Evolutionary conservation across 2,888 invertebrate species (phyloP), one percentile per base, ranked within the genome.

Genomic region (Leptopilina syphax): DNA sequence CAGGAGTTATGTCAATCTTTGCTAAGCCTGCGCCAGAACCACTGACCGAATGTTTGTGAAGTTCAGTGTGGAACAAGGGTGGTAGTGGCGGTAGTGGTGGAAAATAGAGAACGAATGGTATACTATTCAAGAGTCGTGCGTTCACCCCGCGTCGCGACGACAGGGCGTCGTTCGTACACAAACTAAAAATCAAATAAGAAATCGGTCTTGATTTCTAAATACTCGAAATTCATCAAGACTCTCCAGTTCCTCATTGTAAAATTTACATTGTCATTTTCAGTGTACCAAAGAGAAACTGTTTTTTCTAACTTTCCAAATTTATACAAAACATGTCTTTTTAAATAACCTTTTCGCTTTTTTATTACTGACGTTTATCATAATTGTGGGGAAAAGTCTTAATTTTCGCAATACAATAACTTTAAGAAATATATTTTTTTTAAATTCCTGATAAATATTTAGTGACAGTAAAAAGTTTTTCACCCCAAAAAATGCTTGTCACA

Each of bases 71-170:
- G 66, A 82, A 80, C 77, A 77, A 80, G 77, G 65, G 79, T 68
- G 60, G 84, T 85, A 83, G 81, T 85, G 79, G 83, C 76, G 77
- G 82, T 78, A 79, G 82, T 82, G 83, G 83, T 80, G 84, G 82
- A 84, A 80, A 85, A 83, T 82, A 85, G 85, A 84, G 87, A 88
- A 83, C 83, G 90, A 88, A 87, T 86, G 88, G 87, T 87, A 88
- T 88, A 85, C 85, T 86, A 85, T 88, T 88, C 89, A 89, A 88
- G 89, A 90, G 91, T 89, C 90, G 91, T 91, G 91, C 90, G 90
- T 90, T 91, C 90, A 90, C 90, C 91, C 90, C 89, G 90, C 89
- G 88, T 87, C 89, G 88, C 88, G 89, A 88, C 90, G 89, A 88
- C 90, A 89, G 89, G 90, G 90, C 90, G 89, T 90, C 90, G 90